Evolutionary conservation across 2,888 invertebrate genomes (phyloP).

Genomic region (Hesperia comma): DNA sequence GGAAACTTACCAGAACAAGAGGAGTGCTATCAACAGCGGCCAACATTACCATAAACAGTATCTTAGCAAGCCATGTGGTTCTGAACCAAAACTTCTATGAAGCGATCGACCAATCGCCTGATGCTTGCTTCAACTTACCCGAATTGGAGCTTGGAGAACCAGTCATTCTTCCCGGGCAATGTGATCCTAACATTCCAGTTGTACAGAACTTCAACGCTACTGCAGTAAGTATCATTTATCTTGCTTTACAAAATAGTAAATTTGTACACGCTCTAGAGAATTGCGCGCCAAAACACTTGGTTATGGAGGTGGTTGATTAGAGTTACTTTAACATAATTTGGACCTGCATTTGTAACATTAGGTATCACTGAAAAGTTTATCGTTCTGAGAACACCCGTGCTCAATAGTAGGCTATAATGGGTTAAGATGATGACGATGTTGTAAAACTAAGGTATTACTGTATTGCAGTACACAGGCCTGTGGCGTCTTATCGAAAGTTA

Average conservation of each 20-base stretch:
- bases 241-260: no score
- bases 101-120: slow-evolving; percentile 52
- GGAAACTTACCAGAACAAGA: slow-evolving; percentile 65
- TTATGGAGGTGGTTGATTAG: no score
- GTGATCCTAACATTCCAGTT: slow-evolving; percentile 55
- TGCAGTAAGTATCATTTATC: slow-evolving; percentile 47
- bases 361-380: no score
- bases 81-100: slow-evolving; percentile 59
- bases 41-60: slow-evolving; percentile 49
- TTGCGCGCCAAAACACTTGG: no score
- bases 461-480: slow-evolving; percentile 51
- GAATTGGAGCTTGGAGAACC: slow-evolving; percentile 51
- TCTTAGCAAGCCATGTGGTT: slow-evolving; percentile 52
- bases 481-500: slow-evolving; percentile 67
- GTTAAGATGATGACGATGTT: no score
- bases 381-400: no score
- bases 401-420: no score
- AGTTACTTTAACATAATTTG: no score
- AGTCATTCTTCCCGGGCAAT: slow-evolving; percentile 60
- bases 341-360: no score
- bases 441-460: no score
- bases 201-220: slow-evolving; percentile 55
- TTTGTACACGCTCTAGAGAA: no score
- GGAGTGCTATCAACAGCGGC: slow-evolving; percentile 47
- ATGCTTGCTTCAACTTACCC: slow-evolving; percentile 64